These are phyloP conservation scores for Neocrepidodera transversa DNA, from an alignment of 2,888 invertebrate genomes.

Conservation along the genomic window DNA sequence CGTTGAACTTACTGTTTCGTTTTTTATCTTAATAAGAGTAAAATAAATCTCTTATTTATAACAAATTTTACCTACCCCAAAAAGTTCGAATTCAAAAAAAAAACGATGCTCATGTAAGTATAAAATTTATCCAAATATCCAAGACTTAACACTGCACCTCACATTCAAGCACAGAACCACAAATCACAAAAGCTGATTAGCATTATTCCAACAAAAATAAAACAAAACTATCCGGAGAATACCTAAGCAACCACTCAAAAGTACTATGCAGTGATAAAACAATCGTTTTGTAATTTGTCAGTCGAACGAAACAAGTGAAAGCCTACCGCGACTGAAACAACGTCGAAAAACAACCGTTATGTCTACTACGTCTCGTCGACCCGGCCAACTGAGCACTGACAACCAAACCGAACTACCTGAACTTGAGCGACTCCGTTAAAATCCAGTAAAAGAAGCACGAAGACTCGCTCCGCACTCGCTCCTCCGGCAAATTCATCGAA, in stretches of 20 bases:
- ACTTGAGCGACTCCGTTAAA: slow-evolving; percentile 24
- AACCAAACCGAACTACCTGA: slow-evolving; percentile 10
- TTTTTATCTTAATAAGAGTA: no score
- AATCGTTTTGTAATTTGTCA: slow-evolving; percentile 15
- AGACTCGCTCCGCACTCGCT: neutral
- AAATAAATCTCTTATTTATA: no score
- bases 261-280: neutral
- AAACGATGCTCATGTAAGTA: neutral
- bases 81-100: no score
- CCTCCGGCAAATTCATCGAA: slow-evolving; percentile 2
- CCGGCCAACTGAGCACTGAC: slow-evolving; percentile 16
- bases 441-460: slow-evolving; percentile 24
- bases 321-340: slow-evolving; percentile 8
- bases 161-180: neutral
- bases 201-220: neutral
- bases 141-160: neutral
- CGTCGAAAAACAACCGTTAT: slow-evolving; percentile 21
- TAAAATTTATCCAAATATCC: neutral
- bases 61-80: no score
- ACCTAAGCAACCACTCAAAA: neutral
- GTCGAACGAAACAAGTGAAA: slow-evolving; percentile 18
- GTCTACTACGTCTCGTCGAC: slow-evolving; percentile 14
- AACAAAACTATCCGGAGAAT: neutral
- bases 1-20: no score
- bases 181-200: neutral